phyloP scores from a whole-genome alignment of 1,140 invertebrate genomes.

The Diabrotica undecimpunctata region DNA sequence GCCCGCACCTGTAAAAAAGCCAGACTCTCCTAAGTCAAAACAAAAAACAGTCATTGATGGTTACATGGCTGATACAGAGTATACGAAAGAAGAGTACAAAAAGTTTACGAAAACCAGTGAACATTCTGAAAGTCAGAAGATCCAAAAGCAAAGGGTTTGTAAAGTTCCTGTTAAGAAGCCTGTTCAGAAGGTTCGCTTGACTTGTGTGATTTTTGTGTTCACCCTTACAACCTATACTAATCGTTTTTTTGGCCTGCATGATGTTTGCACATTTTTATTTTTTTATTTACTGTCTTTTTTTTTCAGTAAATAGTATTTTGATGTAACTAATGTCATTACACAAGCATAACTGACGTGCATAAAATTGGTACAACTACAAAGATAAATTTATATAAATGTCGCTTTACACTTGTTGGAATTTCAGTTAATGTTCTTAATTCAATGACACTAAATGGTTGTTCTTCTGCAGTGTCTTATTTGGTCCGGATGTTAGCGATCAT shows the following conservation, averaged over 20 bases:
- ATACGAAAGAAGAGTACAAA: conserved; percentile 38
- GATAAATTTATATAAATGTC: too few species aligned
- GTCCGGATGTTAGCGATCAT: too few species aligned
- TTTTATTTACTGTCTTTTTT: conserved; percentile 3
- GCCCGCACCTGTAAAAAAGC: conserved; percentile 48
- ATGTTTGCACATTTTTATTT: conserved; percentile 11
- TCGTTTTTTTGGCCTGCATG: conserved; percentile 1
- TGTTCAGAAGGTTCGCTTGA: conserved; percentile 43
- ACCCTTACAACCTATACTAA: not conserved
- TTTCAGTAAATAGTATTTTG: conserved; percentile 4
- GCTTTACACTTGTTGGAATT: too few species aligned
- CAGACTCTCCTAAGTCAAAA: conserved; percentile 58
- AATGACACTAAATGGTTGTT: too few species aligned
- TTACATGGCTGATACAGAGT: conserved; percentile 69
- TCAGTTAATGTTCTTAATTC: too few species aligned
- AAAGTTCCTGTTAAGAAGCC: conserved; percentile 38
- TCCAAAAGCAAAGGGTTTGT: conserved; percentile 31
- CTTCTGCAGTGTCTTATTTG: too few species aligned
- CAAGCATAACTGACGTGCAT: too few species aligned
- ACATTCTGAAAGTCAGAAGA: conserved; percentile 9
- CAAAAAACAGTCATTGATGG: conserved; percentile 52
- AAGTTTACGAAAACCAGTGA: conserved; percentile 37
- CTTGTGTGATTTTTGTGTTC: conserved; percentile 9
- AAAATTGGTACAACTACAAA: too few species aligned
- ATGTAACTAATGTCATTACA: not conserved